A percentile compares a stretch with the other conserved stretches of the same genome.
phyloP scores from a whole-genome alignment of 2,888 invertebrate species.

The Chironomus tentans region DNA sequence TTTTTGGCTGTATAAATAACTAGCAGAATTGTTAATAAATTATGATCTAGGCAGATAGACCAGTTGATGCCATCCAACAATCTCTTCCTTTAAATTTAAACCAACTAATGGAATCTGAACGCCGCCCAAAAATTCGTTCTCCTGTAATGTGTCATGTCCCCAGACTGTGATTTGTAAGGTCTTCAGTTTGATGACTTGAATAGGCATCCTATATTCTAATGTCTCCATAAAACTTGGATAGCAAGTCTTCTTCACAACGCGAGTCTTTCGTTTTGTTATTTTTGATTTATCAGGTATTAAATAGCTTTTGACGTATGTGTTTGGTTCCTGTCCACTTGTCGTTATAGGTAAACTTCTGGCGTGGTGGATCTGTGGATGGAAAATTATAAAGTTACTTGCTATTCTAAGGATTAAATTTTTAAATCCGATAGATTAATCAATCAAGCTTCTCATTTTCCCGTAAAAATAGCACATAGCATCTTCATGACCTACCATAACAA shows the following conservation, averaged over 20 bases:
- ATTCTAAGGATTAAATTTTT: background rate
- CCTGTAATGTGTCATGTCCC: slow-evolving; percentile 88
- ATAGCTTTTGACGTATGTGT: slow-evolving; percentile 85
- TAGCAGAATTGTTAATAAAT: background rate
- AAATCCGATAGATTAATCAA: background rate
- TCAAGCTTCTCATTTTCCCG: no score
- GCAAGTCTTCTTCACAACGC: slow-evolving; percentile 81
- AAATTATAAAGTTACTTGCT: background rate
- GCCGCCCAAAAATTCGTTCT: slow-evolving; percentile 92
- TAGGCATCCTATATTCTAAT: slow-evolving; percentile 79
- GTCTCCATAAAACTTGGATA: slow-evolving; percentile 98
- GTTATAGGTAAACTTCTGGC: slow-evolving; percentile 77
- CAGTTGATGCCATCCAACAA: slow-evolving; percentile 78
- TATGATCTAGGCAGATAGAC: slow-evolving; percentile 38
- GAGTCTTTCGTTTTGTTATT: slow-evolving; percentile 91
- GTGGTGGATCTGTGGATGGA: slow-evolving; percentile 53
- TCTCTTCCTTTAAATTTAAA: slow-evolving; percentile 66
- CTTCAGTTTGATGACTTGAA: slow-evolving; percentile 65
- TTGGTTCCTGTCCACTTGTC: slow-evolving; percentile 72
- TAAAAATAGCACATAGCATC: background rate
- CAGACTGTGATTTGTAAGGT: slow-evolving; percentile 88
- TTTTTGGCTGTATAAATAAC: no score
- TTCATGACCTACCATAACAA: slow-evolving; percentile 55
- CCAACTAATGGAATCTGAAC: slow-evolving; percentile 67
- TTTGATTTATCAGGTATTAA: slow-evolving; percentile 86